Conservation (phyloP, 1,140 invertebrate species). For the Chrysopa pallens region DNA sequence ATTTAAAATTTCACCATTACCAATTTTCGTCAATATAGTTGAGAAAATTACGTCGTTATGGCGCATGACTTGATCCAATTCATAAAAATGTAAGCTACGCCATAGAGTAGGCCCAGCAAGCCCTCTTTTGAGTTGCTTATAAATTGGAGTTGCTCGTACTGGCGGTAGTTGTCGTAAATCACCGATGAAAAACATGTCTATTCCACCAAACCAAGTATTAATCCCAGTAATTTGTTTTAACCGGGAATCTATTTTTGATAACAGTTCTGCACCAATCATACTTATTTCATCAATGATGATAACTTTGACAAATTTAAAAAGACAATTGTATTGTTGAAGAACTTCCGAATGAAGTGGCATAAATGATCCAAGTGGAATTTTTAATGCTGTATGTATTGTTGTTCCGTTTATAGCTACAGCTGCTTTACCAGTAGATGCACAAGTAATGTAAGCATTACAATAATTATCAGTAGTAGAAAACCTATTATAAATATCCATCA, state of each 20-base stretch:
- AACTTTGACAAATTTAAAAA: conserved; percentile 8
- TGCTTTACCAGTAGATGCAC: conserved; percentile 20
- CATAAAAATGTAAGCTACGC: conserved; percentile 14
- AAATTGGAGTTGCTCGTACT: conserved; percentile 13
- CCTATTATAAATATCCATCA: conserved; percentile 15
- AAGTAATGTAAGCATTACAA: conserved; percentile 13
- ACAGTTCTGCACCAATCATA: conserved; percentile 10
- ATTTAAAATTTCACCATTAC: conserved; percentile 9
- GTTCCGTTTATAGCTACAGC: conserved; percentile 16
- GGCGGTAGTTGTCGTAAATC: conserved; percentile 10
- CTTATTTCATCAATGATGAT: conserved; percentile 7
- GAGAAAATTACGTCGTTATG: conserved; percentile 14
- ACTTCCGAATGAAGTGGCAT: conserved; percentile 8
- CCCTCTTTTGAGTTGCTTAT: conserved; percentile 8
- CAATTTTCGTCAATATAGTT: conserved; percentile 15
- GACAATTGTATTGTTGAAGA: conserved; percentile 7
- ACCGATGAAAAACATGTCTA: conserved; percentile 9
- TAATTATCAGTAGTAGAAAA: background rate
- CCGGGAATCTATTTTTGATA: conserved; percentile 8
- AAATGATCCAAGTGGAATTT: too few species aligned
- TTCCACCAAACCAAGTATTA: conserved; percentile 10
- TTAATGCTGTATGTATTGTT: conserved; percentile 16
- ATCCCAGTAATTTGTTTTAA: conserved; percentile 11
- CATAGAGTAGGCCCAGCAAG: conserved; percentile 12
- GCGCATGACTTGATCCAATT: conserved; percentile 14